Evolutionary conservation across 2,797 vertebrate species (phyloP).

Genomic region (Australoheros facetus): DNA sequence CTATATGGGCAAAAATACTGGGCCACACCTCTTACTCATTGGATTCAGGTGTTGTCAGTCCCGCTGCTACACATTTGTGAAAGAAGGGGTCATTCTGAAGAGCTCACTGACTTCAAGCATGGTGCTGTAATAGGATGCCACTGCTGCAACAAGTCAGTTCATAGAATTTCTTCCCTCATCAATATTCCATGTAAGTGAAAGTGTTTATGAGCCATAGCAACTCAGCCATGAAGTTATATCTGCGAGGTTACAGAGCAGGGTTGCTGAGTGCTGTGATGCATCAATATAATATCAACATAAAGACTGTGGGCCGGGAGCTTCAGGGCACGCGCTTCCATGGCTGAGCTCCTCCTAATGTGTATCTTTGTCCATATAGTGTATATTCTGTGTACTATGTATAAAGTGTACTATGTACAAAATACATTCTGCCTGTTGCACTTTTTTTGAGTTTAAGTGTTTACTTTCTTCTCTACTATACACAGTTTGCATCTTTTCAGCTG

Average conservation of each 20-base stretch:
- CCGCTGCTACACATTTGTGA: neutral
- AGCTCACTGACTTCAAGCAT: neutral
- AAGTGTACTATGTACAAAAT: neutral
- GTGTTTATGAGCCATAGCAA: neutral
- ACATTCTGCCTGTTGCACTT: neutral
- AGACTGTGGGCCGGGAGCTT: neutral
- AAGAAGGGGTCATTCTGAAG: accelerated
- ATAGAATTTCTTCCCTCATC: too few relatives aligned
- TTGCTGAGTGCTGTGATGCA: neutral
- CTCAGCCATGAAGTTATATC: neutral
- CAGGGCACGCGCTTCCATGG: neutral
- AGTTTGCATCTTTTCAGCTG: neutral
- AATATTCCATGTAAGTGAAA: neutral
- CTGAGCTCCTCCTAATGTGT: neutral
- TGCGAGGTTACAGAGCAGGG: neutral
- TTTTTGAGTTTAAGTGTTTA: too few relatives aligned
- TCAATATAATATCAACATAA: neutral
- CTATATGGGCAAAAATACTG: neutral
- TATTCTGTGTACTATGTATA: neutral
- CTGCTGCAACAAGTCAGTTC: neutral
- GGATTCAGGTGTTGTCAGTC: neutral
- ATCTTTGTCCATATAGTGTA: neutral
- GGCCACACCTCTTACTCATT: neutral
- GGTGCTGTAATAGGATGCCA: neutral
- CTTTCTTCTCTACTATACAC: neutral